Percentiles rank a stretch among this genome's conserved stretches.
Conservation (phyloP, 2,797 vertebrate genomes). For the Simalia tracyae region DNA sequence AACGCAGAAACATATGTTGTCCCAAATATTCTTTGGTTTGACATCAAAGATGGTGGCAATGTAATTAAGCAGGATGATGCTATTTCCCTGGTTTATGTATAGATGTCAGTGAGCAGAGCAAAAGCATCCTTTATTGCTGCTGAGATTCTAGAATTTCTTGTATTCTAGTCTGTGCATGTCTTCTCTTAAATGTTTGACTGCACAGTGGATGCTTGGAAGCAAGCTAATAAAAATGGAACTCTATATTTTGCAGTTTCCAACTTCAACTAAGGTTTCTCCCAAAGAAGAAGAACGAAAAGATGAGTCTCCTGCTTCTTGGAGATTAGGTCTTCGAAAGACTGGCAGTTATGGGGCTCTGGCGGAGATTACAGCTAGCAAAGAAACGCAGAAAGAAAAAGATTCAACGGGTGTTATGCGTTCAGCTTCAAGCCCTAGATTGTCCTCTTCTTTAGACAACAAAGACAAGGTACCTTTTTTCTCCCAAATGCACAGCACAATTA, state of each 20-base stretch:
- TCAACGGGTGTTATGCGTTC: conserved; percentile 94
- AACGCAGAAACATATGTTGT: neutral
- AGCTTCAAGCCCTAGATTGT: conserved; percentile 94
- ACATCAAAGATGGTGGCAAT: neutral
- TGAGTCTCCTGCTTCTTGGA: conserved; percentile 95
- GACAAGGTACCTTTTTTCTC: conserved; percentile 75
- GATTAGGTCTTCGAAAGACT: conserved; percentile 92
- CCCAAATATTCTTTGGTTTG: neutral
- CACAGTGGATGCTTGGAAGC: neutral
- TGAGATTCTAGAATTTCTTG: conserved; percentile 6
- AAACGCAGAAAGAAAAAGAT: conserved; percentile 94
- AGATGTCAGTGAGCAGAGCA: neutral
- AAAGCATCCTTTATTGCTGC: neutral
- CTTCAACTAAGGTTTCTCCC: conserved; percentile 83
- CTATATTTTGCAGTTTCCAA: conserved; percentile 73
- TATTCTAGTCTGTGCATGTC: conserved; percentile 11
- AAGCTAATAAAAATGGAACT: conserved; percentile 21
- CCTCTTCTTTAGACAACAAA: conserved; percentile 95
- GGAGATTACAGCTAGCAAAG: conserved; percentile 96
- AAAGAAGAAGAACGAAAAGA: conserved; percentile 97
- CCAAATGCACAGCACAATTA: conserved; percentile 2
- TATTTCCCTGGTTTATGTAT: neutral
- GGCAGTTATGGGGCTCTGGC: conserved; percentile 96
- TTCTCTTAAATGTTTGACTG: conserved; percentile 19
- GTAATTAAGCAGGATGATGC: neutral